Conservation (phyloP, 2,113 vertebrate species). For the Acanthisitta chloris region DNA sequence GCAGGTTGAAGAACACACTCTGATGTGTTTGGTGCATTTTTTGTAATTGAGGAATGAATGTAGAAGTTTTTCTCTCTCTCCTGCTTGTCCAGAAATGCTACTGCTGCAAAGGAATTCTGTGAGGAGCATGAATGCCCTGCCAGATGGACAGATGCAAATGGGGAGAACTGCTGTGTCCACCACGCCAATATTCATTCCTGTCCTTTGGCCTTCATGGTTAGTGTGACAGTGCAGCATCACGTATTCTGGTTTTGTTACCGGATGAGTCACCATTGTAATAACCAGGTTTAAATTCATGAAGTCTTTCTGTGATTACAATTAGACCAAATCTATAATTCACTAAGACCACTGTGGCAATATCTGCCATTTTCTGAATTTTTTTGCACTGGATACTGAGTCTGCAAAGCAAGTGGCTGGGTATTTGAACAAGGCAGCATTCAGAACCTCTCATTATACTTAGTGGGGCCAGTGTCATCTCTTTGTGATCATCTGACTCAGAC, state of each 20-base stretch:
- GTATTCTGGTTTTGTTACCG: background rate
- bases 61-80: background rate
- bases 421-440: background rate
- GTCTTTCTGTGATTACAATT: background rate
- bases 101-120: conserved; percentile 79
- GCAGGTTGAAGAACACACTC: background rate
- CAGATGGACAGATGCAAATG: conserved; percentile 83
- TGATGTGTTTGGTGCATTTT: background rate
- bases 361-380: background rate
- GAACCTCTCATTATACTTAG: background rate
- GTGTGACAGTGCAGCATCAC: background rate
- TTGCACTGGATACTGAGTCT: background rate
- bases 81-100: conserved; percentile 51
- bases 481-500: background rate
- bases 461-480: background rate
- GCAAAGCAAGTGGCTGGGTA: background rate
- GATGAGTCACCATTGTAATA: background rate
- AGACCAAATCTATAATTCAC: background rate
- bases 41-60: background rate
- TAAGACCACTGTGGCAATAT: background rate
- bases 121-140: conserved; percentile 78
- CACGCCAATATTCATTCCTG: conserved; percentile 89
- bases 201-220: conserved; percentile 82
- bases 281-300: background rate
- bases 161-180: conserved; percentile 84